These are phyloP conservation scores for Parauchenoglanis punctatus DNA, from an alignment of 2,797 vertebrate genomes.

Conservation along the genomic window DNA sequence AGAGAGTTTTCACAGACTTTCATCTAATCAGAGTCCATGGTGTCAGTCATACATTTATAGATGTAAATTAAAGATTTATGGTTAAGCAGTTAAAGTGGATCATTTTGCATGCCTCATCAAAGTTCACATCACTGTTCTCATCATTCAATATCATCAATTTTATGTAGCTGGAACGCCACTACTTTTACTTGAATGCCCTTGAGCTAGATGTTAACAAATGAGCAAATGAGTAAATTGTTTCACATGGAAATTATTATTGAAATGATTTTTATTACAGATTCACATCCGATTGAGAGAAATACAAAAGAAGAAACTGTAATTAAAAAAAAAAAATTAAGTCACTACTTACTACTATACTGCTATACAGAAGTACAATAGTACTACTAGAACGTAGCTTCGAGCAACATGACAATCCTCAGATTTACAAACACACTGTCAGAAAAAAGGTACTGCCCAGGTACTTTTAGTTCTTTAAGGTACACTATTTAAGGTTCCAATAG, in stretches of 20 bases:
- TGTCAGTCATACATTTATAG: background rate
- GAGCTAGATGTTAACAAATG: no score
- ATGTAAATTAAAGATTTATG: background rate
- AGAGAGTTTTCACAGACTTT: no score
- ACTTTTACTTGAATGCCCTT: background rate
- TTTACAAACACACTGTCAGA: slow-evolving; percentile 64
- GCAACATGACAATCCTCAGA: slow-evolving; percentile 72
- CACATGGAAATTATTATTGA: background rate
- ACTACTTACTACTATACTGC: slow-evolving; percentile 70
- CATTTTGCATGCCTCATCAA: no score
- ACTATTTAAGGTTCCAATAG: background rate
- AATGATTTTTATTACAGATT: slow-evolving; percentile 17
- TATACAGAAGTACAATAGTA: background rate
- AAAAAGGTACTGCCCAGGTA: background rate
- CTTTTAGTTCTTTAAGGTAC: background rate
- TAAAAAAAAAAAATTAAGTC: slow-evolving; percentile 19
- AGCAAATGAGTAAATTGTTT: no score
- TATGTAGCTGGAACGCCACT: background rate
- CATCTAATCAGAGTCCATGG: no score
- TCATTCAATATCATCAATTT: background rate
- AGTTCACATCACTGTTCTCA: background rate
- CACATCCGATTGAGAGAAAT: slow-evolving; percentile 37
- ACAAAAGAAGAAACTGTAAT: slow-evolving; percentile 33
- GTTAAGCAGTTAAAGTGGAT: background rate
- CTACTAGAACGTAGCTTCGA: slow-evolving; percentile 70